Evolutionary conservation across 2,113 vertebrate genomes (phyloP).

Genomic region (Bucco capensis): DNA sequence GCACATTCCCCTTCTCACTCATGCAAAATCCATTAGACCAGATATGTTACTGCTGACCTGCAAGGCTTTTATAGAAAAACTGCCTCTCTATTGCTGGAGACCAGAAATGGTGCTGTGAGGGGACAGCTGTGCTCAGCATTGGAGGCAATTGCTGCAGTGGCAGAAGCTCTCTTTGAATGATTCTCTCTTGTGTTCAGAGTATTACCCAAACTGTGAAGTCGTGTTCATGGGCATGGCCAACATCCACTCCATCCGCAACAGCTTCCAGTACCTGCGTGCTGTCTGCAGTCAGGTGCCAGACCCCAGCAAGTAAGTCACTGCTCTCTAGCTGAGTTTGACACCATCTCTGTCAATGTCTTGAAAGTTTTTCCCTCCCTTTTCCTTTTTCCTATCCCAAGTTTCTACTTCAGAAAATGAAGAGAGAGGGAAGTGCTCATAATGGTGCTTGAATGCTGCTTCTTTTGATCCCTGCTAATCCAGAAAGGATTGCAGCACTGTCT

Average conservation of each 20-base stretch:
- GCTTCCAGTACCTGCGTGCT: conserved; percentile 92
- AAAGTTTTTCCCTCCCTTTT: neutral
- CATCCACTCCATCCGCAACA: conserved; percentile 97
- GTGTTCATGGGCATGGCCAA: conserved; percentile 99
- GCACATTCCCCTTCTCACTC: rapidly evolving
- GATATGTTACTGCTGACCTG: rapidly evolving
- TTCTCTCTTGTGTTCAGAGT: conserved; percentile 75
- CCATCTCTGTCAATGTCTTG: neutral
- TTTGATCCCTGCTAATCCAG: neutral
- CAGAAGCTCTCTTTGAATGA: neutral
- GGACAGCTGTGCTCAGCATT: rapidly evolving
- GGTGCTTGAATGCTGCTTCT: neutral
- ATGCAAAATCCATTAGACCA: neutral
- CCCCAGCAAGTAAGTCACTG: conserved; percentile 90
- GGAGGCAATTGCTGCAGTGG: neutral
- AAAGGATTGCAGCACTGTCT: neutral
- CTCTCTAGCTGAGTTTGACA: neutral
- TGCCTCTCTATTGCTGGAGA: neutral
- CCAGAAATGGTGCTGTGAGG: neutral
- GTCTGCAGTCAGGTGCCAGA: conserved; percentile 98
- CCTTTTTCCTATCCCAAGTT: neutral
- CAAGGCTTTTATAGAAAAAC: neutral
- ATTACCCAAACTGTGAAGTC: conserved; percentile 98
- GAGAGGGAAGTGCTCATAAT: neutral
- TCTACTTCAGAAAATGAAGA: neutral